A percentile compares a stretch with the other conserved stretches of the same genome.
Conservation (phyloP, 2,113 vertebrate species). For the Albula glossodonta region DNA sequence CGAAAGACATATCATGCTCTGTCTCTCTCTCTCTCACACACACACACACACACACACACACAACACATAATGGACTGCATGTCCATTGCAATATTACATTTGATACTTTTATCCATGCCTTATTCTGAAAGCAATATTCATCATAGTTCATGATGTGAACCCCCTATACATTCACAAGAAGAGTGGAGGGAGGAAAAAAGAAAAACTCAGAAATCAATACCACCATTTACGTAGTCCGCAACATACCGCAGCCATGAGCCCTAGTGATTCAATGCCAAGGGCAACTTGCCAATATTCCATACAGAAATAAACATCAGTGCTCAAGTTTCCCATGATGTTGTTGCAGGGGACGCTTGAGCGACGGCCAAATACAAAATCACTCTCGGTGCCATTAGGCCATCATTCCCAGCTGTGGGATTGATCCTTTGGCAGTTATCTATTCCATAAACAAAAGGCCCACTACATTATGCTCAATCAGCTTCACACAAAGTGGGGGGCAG, state of each 20-base stretch:
- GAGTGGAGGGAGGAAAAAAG: not conserved
- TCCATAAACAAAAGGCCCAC: not conserved
- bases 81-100: not conserved
- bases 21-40: too few species aligned
- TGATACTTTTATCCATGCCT: not conserved
- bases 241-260: not conserved
- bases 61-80: too few species aligned
- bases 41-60: too few species aligned
- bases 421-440: not conserved
- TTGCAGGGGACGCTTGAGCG: not conserved
- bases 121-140: not conserved
- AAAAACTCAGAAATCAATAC: not conserved
- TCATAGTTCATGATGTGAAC: not conserved
- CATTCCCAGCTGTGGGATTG: not conserved
- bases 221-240: not conserved
- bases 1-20: too few species aligned
- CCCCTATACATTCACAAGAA: not conserved
- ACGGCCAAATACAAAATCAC: not conserved
- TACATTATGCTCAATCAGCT: not conserved
- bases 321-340: not conserved
- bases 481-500: not conserved
- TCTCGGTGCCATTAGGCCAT: not conserved
- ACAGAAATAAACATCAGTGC: not conserved
- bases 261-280: not conserved
- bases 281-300: not conserved